phyloP scores from a whole-genome alignment of 92 coral and sea anemone species.

The Virgularia gustaviana region DNA sequence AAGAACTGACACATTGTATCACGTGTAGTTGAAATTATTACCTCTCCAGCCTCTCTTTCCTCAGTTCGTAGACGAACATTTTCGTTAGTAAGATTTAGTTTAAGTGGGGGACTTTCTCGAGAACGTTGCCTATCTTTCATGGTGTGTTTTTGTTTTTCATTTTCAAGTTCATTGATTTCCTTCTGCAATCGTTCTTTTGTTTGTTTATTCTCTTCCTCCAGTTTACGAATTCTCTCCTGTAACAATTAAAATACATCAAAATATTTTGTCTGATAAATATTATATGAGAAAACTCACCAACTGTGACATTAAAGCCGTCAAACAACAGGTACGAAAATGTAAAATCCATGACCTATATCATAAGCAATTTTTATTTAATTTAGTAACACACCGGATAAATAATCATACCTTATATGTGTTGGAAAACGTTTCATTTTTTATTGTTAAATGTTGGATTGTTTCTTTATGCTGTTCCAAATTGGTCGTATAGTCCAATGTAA shows the following conservation, averaged over 20 bases:
- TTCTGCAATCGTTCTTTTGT: constrained; percentile 65
- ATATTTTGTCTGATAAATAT: too few species aligned
- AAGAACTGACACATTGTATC: not conserved
- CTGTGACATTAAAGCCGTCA: too few species aligned
- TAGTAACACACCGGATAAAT: too few species aligned
- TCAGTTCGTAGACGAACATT: constrained; percentile 60
- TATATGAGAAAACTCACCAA: too few species aligned
- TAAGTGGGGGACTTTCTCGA: constrained; percentile 40
- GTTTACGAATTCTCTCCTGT: constrained; percentile 71
- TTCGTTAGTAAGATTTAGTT: constrained; percentile 53
- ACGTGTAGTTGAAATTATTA: constrained; percentile 7
- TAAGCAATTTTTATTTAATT: too few species aligned
- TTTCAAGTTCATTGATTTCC: constrained; percentile 76
- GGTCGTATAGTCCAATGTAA: constrained; percentile 58
- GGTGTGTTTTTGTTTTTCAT: constrained; percentile 58
- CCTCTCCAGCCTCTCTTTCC: constrained; percentile 97
- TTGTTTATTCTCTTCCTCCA: constrained; percentile 69
- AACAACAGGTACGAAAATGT: too few species aligned
- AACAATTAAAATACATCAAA: not conserved
- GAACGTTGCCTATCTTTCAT: constrained; percentile 44
- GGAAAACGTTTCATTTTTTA: constrained; percentile 80
- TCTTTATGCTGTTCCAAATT: constrained; percentile 76
- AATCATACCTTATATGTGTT: constrained; percentile 84
- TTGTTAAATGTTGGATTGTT: constrained; percentile 69
- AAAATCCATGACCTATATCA: too few species aligned